Percentiles rank a stretch among this genome's conserved stretches.
Evolutionary conservation across 2,113 vertebrate genomes (phyloP).

Genomic region (Fulica atra): DNA sequence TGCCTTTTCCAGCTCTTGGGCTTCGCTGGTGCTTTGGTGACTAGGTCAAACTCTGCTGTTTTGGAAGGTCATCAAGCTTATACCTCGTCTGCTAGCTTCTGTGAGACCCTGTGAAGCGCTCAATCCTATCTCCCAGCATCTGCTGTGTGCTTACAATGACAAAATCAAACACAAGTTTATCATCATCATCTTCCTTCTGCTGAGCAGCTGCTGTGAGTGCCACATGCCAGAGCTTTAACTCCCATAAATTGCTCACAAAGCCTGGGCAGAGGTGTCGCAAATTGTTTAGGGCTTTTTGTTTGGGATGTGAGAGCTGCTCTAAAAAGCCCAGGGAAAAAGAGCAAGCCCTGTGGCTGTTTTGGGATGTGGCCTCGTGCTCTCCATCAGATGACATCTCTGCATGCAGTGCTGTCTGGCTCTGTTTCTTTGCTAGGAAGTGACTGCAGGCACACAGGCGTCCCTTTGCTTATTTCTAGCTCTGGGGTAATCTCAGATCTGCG

Average conservation of each 20-base stretch:
- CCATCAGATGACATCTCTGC: neutral
- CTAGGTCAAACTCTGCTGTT: neutral
- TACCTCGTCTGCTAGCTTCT: neutral
- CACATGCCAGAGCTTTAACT: neutral
- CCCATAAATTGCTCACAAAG: neutral
- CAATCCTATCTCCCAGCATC: neutral
- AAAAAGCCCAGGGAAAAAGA: neutral
- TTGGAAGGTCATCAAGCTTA: neutral
- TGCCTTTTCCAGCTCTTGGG: neutral
- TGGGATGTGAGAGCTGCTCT: neutral
- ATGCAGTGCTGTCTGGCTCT: neutral
- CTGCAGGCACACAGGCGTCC: neutral
- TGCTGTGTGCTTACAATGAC: neutral
- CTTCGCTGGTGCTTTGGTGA: neutral
- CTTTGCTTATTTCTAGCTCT: neutral
- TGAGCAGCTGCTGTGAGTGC: slow-evolving; percentile 9
- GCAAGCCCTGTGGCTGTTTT: rapidly evolving
- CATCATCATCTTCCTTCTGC: neutral
- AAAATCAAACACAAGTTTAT: neutral
- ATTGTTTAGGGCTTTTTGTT: neutral
- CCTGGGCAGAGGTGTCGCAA: neutral
- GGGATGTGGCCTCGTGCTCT: neutral
- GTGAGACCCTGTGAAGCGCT: neutral
- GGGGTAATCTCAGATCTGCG: neutral
- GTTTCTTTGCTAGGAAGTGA: neutral